Percentiles rank a stretch among this genome's conserved stretches.
These are phyloP conservation scores for Borostomias antarcticus DNA, from an alignment of 2,797 vertebrate genomes.

Conservation along the genomic window DNA sequence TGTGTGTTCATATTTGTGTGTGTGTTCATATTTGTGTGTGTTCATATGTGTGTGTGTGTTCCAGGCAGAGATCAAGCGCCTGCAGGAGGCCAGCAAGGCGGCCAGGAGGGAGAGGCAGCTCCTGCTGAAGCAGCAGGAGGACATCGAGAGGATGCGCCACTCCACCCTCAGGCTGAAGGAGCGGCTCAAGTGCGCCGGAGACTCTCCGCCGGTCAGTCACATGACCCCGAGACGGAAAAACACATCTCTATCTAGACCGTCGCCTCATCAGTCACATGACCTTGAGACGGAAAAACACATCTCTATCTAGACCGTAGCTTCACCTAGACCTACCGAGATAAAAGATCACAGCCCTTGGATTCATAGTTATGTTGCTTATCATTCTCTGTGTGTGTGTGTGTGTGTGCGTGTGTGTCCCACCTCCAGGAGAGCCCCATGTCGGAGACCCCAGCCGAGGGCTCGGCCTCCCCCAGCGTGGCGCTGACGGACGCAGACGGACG, in stretches of 20 bases:
- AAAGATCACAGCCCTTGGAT: too few relatives aligned
- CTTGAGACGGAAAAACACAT: too few relatives aligned
- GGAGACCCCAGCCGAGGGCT: constrained; percentile 71
- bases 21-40: too few relatives aligned
- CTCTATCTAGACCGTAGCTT: constrained; percentile 79
- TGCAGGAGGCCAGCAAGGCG: constrained; percentile 95
- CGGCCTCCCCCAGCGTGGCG: constrained; percentile 68
- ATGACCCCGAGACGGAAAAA: too few relatives aligned
- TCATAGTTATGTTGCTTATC: background rate
- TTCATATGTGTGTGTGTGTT: background rate
- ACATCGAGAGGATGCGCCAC: constrained; percentile 93
- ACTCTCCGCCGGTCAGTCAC: constrained; percentile 80
- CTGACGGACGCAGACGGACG: constrained; percentile 80
- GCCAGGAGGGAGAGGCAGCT: constrained; percentile 94
- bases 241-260: too few relatives aligned
- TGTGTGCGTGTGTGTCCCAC: background rate
- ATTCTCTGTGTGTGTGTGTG: constrained; percentile 8
- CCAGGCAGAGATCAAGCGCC: constrained; percentile 95
- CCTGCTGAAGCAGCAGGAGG: constrained; percentile 94
- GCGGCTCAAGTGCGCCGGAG: constrained; percentile 87
- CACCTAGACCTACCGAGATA: too few relatives aligned
- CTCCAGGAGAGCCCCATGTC: constrained; percentile 81
- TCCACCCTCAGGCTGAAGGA: constrained; percentile 92
- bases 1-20: background rate
- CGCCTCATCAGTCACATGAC: constrained; percentile 75